These are phyloP conservation scores for Pherbina coryleti DNA, from an alignment of 2,888 invertebrate species.

Conservation along the genomic window DNA sequence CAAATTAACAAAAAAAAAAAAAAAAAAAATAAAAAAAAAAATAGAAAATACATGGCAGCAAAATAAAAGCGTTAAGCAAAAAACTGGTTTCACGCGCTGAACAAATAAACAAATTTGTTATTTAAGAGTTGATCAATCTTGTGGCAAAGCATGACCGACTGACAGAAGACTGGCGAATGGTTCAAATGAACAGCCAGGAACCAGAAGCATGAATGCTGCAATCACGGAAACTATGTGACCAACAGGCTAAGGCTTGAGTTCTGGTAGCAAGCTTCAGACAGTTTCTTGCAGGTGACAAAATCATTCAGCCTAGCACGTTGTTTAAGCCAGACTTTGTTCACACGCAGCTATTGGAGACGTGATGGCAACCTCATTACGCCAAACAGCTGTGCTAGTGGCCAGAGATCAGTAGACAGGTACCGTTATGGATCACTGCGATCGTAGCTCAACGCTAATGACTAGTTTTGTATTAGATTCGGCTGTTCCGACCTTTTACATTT, in stretches of 20 bases:
- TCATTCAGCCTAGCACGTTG: neutral
- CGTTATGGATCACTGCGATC: no score
- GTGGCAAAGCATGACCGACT: neutral
- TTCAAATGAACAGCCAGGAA: no score
- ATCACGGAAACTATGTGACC: no score
- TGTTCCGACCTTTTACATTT: neutral
- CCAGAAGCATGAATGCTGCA: no score
- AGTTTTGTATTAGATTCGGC: neutral
- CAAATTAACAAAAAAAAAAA: conserved; percentile 1
- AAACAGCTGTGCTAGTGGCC: neutral
- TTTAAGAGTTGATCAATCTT: neutral
- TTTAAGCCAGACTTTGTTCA: no score
- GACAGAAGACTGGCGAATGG: no score
- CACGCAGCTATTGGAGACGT: neutral
- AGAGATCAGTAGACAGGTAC: no score
- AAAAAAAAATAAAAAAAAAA: neutral
- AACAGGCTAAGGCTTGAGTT: no score
- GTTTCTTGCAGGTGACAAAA: neutral
- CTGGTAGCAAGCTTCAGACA: no score
- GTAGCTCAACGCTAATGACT: no score
- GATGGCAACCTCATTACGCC: conserved; percentile 2
- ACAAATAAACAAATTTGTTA: neutral
- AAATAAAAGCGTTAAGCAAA: neutral
- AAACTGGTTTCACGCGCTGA: neutral
- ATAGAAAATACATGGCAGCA: no score